Evolutionary conservation across 2,888 invertebrate genomes (phyloP), one percentile per base, ranked within the genome.

Genomic region (Netelia fuscicornis): DNA sequence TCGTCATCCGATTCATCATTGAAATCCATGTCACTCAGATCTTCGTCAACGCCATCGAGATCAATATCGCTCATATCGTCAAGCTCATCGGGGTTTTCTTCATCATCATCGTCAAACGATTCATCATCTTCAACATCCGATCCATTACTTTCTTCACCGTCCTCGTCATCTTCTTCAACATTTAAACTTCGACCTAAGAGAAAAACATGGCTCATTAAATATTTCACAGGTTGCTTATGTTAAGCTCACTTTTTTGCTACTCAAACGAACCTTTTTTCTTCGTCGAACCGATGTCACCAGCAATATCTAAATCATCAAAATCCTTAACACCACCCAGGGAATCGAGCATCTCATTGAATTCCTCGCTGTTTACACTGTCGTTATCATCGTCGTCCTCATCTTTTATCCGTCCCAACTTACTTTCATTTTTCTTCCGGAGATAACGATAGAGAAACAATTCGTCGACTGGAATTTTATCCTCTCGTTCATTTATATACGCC

Each of bases 401-500:
- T 62, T 89, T 88, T 9, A 79, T 37, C 48, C 20, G 11, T 2
- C 54, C 23, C n/a, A 80, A 83, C 37, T 80, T 88, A 2, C 74
- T 48, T 60, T 89, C 87, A 25, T 88, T 90, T 37, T 84, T 90
- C 65, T 86, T 88, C 17, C 89, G 89, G 44, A 93, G 82, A 81
- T 94, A 97, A 95, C 95, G 96, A 91, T 98, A 97, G 88, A 98
- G 95, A 93, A 97, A 98, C 84, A 95, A 95, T 93, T 99, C 99
- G 90, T 99, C 99, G 0, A 97, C 97, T 0, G 99, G 99, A 90
- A 99, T 97, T 86, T 96, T 96, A 64, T 95, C 94, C 80, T 95
- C 95, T 1, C 95, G 96, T 84, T 96, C 95, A 85, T 96, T 96
- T 13, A 97, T 89, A 92, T 97, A 98, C 0, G 95, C 94, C 0